phyloP scores from a whole-genome alignment of 2,888 invertebrate genomes.

The Heliconius hortense region DNA sequence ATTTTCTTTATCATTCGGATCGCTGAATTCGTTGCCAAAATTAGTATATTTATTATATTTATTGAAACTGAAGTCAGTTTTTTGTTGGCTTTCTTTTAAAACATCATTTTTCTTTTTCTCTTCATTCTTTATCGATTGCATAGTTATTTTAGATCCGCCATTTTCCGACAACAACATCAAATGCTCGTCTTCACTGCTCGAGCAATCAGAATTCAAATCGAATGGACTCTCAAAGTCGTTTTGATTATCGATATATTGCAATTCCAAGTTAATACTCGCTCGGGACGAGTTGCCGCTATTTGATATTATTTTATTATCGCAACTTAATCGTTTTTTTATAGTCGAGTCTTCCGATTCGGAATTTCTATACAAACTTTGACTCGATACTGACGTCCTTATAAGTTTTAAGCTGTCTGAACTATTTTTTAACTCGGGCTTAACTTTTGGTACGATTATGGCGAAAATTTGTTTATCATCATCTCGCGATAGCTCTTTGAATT shows the following conservation, averaged over 20 bases:
- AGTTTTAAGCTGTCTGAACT: constrained; percentile 68
- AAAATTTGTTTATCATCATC: constrained; percentile 70
- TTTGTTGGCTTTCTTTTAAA: constrained; percentile 67
- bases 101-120: constrained; percentile 66
- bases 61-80: constrained; percentile 66
- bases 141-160: constrained; percentile 75
- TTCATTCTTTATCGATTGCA: constrained; percentile 60
- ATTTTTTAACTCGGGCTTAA: constrained; percentile 55
- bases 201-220: constrained; percentile 70
- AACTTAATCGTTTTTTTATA: constrained; percentile 69
- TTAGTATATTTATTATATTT: constrained; percentile 73
- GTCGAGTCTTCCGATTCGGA: constrained; percentile 76
- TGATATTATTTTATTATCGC: constrained; percentile 72
- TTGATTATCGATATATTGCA: constrained; percentile 66
- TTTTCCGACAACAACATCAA: constrained; percentile 74
- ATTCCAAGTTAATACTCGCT: constrained; percentile 70
- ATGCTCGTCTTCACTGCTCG: constrained; percentile 78
- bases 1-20: constrained; percentile 75
- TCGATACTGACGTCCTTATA: constrained; percentile 62
- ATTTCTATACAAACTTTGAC: constrained; percentile 63
- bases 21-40: constrained; percentile 76
- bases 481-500: constrained; percentile 68
- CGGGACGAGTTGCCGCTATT: constrained; percentile 68
- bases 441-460: constrained; percentile 77
- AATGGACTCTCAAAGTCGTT: constrained; percentile 65